A percentile compares a stretch with the other conserved stretches of the same genome.
Evolutionary conservation across 37 sponge, comb jelly and placozoan genomes (phyloP).

Genomic region (Petrosia ficiformis): DNA sequence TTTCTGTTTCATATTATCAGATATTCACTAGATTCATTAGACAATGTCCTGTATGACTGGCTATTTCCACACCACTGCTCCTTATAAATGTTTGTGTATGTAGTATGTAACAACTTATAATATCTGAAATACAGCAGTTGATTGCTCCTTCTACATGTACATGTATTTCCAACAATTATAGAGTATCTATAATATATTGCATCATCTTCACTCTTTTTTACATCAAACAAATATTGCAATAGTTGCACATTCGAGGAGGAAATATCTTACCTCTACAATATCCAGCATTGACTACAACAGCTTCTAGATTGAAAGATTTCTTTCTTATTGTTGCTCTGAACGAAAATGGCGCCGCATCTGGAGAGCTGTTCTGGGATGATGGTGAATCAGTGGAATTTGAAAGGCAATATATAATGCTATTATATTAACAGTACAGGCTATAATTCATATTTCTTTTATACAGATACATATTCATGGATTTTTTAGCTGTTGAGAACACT

Average conservation of each 20-base stretch:
- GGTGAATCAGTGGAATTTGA: slow-evolving; percentile 13
- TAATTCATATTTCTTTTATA: neutral
- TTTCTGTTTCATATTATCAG: too few species aligned
- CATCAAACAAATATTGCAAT: neutral
- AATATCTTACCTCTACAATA: slow-evolving; percentile 32
- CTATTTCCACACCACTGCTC: too few species aligned
- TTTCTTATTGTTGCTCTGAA: slow-evolving; percentile 55
- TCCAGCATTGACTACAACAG: slow-evolving; percentile 45
- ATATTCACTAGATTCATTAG: too few species aligned
- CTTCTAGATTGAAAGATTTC: slow-evolving; percentile 27
- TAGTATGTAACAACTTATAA: too few species aligned
- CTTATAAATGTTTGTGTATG: too few species aligned
- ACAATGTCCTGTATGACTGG: too few species aligned
- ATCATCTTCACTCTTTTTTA: neutral
- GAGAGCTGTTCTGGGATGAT: slow-evolving; percentile 65
- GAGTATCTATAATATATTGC: too few species aligned
- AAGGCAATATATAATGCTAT: neutral
- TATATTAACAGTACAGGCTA: neutral
- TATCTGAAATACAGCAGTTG: too few species aligned
- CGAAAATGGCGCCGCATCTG: slow-evolving; percentile 16
- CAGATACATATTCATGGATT: neutral
- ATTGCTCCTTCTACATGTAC: too few species aligned
- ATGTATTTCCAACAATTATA: too few species aligned
- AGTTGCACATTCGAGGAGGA: slow-evolving; percentile 63
- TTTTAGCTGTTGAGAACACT: too few species aligned